Evolutionary conservation across 2,888 invertebrate genomes (phyloP).

Genomic region (Nematopogon swammerdamellus): DNA sequence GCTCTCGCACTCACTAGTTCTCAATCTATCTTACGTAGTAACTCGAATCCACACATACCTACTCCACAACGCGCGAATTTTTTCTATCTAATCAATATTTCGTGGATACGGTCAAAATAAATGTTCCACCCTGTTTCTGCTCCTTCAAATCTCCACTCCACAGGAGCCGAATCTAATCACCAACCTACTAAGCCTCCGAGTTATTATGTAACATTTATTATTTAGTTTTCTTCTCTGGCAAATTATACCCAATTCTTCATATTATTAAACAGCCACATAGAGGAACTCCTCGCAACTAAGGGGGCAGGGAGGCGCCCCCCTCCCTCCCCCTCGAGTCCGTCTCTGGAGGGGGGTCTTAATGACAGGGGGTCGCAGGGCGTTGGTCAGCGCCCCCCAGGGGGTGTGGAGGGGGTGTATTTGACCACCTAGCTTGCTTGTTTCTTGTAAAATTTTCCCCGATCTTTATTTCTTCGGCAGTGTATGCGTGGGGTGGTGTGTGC

Average conservation of each 20-base stretch:
- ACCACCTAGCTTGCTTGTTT: conserved; percentile 33
- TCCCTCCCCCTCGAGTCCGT: too few species aligned
- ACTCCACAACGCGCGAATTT: too few species aligned
- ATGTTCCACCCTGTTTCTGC: too few species aligned
- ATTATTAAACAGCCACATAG: conserved; percentile 54
- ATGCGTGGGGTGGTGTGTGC: conserved; percentile 31
- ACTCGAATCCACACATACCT: too few species aligned
- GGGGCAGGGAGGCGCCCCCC: conserved; percentile 12
- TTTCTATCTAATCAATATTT: too few species aligned
- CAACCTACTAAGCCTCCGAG: background rate
- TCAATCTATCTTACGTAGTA: too few species aligned
- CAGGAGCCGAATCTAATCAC: too few species aligned
- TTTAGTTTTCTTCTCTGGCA: conserved; percentile 49
- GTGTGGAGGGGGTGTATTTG: conserved; percentile 19
- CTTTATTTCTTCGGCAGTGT: conserved; percentile 46
- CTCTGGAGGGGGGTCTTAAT: conserved; percentile 44
- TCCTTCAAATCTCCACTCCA: too few species aligned
- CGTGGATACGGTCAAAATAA: too few species aligned
- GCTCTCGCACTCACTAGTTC: too few species aligned
- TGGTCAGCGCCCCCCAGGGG: conserved; percentile 41
- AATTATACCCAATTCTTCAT: conserved; percentile 59
- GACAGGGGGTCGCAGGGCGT: conserved; percentile 29
- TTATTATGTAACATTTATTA: conserved; percentile 36
- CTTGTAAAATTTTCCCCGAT: conserved; percentile 57
- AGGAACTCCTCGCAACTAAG: conserved; percentile 31